These are phyloP conservation scores for Antheraea mylitta DNA, from an alignment of 1,140 invertebrate species.

Conservation along the genomic window DNA sequence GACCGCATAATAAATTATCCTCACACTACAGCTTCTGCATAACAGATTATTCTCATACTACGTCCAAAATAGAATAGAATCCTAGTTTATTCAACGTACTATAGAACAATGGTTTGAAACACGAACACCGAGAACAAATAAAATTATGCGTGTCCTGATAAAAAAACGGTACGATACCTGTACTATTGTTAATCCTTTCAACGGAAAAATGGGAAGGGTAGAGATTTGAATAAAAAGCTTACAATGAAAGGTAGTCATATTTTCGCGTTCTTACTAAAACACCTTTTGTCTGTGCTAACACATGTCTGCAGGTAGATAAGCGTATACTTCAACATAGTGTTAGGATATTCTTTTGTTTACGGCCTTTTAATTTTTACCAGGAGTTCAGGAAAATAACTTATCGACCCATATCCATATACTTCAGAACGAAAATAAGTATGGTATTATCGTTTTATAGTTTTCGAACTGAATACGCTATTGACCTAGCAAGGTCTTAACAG, in stretches of 20 bases:
- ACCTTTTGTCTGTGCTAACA: slow-evolving; percentile 63
- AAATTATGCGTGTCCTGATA: slow-evolving; percentile 41
- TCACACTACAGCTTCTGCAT: neutral
- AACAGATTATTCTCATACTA: slow-evolving; percentile 9
- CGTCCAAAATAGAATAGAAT: slow-evolving; percentile 7
- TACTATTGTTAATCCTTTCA: slow-evolving; percentile 69
- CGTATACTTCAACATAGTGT: slow-evolving; percentile 39
- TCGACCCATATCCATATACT: too few relatives aligned
- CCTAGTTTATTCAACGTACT: neutral
- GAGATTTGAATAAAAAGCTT: slow-evolving; percentile 58
- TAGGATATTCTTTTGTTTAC: neutral
- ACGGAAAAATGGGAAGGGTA: slow-evolving; percentile 64
- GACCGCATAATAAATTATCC: slow-evolving; percentile 7
- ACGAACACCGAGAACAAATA: slow-evolving; percentile 7
- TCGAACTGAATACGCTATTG: too few relatives aligned
- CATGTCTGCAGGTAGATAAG: slow-evolving; percentile 64
- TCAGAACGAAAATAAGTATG: too few relatives aligned
- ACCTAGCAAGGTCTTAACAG: too few relatives aligned
- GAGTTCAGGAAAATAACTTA: neutral
- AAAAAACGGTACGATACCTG: slow-evolving; percentile 45
- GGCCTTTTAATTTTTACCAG: neutral
- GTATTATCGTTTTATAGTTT: too few relatives aligned
- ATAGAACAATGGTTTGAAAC: neutral
- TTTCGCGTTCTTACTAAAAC: slow-evolving; percentile 57
- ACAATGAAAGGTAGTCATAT: slow-evolving; percentile 61